Conservation (phyloP, 2,113 vertebrate genomes). For the Thunnus maccoyii region DNA sequence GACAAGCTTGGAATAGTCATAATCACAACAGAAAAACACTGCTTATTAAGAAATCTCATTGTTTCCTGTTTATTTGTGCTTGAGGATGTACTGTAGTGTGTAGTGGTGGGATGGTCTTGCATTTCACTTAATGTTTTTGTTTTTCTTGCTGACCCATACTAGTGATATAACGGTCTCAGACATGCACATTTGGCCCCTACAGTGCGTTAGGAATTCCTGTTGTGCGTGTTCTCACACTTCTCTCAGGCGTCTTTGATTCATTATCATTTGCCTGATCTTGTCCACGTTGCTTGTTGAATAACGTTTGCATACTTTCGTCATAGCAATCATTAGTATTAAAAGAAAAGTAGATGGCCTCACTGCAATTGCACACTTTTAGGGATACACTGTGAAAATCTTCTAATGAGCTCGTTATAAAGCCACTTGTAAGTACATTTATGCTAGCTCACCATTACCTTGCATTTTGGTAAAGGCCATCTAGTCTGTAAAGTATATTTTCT, state of each 20-base stretch:
- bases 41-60: slow-evolving; percentile 74
- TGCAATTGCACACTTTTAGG: neutral
- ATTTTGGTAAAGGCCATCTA: neutral
- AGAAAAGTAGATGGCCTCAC: neutral
- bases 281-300: neutral
- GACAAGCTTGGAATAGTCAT: slow-evolving; percentile 82
- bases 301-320: neutral
- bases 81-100: slow-evolving; percentile 94
- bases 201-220: slow-evolving; percentile 56
- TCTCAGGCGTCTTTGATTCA: slow-evolving; percentile 40
- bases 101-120: slow-evolving; percentile 93
- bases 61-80: slow-evolving; percentile 90
- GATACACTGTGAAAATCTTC: neutral
- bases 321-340: slow-evolving; percentile 14
- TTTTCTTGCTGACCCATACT: slow-evolving; percentile 82
- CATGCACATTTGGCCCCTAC: slow-evolving; percentile 56
- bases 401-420: neutral
- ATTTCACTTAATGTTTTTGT: slow-evolving; percentile 81
- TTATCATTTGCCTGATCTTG: slow-evolving; percentile 39
- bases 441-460: neutral
- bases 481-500: slow-evolving; percentile 2
- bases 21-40: slow-evolving; percentile 81
- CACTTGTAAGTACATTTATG: neutral
- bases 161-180: slow-evolving; percentile 68
- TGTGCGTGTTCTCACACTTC: slow-evolving; percentile 59